Base-by-base conservation (phyloP, 2,888 invertebrate genomes). In the Plutella xylostella region DNA sequence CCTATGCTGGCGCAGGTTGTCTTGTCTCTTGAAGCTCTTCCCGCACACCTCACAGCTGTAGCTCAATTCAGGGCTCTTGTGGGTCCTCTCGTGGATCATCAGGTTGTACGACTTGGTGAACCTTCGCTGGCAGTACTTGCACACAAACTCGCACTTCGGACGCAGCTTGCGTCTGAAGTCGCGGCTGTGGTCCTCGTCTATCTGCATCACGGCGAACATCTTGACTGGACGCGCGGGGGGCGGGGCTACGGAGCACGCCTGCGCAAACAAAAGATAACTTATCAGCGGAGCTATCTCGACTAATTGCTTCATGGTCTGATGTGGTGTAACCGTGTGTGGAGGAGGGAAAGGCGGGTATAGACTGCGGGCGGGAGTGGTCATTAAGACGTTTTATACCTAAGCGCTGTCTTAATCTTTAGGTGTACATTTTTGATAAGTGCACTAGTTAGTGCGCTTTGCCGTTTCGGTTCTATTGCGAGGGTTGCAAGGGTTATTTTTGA, bases 71-170 rank as follows among this genome's bases (percentile, higher is more conserved):
- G 92, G 92, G 74, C 97, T 96, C 79, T 96, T 96, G 87, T 98
- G 98, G 63, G 97, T 97, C 77, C 97, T 89, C 80, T 98, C 98
- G 88, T 98, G 98, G 66, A 98, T 98, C 89, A 98, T 91, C 74
- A 98, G 88, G 85, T 98, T 98, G 88, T 98, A 98, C 58, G 95
- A 93, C 86, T 98, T 98, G 70, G 96, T 97, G 88, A 98, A 98
- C 77, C 97, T 91, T 68, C 98, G 90, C 79, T 94, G 94, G 87
- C 98, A 98, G 86, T 93, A 98, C 83, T 95, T 95, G 90, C 98
- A 98, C 74, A 98, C 95, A 85, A 96, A 98, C 86, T 98, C 97
- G 87, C 97, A 97, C 87, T 97, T 96, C 68, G 93, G 90, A 72
- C 94, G 88, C 91, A 92, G 92, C 86, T 92, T 92, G 85, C 92